Conservation (phyloP, 2,888 invertebrate species). For the Prostheceraeus crozeri region DNA sequence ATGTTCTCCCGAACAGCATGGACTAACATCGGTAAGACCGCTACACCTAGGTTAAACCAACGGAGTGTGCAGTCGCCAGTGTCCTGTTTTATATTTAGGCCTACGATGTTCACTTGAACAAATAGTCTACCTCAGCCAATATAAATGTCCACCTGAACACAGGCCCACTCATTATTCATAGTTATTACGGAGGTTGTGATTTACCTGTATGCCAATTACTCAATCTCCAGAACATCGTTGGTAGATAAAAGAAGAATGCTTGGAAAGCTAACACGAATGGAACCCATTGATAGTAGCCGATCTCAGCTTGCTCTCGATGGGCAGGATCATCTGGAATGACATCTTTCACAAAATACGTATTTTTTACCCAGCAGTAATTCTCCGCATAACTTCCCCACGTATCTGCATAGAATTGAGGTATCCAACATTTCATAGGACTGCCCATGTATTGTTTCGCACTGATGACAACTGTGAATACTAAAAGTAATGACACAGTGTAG, state of each 20-base stretch:
- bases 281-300: conserved; percentile 34
- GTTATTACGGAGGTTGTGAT: too few relatives aligned
- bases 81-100: too few relatives aligned
- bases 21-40: too few relatives aligned
- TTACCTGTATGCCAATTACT: conserved; percentile 31
- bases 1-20: too few relatives aligned
- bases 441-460: conserved; percentile 33
- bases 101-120: too few relatives aligned
- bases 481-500: conserved; percentile 22
- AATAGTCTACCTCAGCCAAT: too few relatives aligned
- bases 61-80: too few relatives aligned
- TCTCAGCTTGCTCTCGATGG: conserved; percentile 15
- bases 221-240: conserved; percentile 29
- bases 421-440: conserved; percentile 30
- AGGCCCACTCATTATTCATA: too few relatives aligned
- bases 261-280: conserved; percentile 30
- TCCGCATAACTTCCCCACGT: conserved; percentile 31
- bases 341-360: conserved; percentile 23
- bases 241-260: conserved; percentile 30
- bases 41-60: too few relatives aligned
- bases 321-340: not conserved
- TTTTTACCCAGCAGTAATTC: conserved; percentile 34
- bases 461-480: conserved; percentile 19
- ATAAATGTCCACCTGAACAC: too few relatives aligned
- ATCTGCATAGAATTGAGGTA: conserved; percentile 25